These are phyloP conservation scores for Rhopalosiphum maidis DNA, from an alignment of 1,140 invertebrate species.

Conservation along the genomic window DNA sequence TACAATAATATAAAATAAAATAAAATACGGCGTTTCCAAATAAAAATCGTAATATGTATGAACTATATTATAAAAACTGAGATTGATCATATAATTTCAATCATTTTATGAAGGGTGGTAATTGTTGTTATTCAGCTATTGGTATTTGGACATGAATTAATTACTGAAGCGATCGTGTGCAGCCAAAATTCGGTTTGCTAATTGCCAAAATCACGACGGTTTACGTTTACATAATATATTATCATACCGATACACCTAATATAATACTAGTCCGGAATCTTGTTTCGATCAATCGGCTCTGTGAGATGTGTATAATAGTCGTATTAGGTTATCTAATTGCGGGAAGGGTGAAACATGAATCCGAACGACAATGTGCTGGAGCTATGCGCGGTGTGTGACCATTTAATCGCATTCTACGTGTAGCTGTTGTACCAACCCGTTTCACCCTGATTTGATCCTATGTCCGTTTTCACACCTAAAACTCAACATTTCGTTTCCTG, in stretches of 20 bases:
- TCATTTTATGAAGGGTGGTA: background rate
- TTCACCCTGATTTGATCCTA: background rate
- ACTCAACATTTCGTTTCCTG: background rate
- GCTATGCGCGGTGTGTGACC: background rate
- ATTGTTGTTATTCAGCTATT: background rate
- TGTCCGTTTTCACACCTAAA: background rate
- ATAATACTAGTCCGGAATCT: background rate
- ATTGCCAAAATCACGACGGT: background rate
- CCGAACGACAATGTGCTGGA: background rate
- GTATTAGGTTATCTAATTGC: background rate
- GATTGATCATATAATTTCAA: background rate
- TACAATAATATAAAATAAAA: background rate
- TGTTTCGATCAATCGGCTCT: slow-evolving; percentile 4
- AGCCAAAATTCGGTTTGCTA: background rate
- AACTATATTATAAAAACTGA: background rate
- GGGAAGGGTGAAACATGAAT: background rate
- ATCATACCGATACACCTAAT: background rate
- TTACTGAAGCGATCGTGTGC: background rate
- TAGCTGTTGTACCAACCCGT: background rate
- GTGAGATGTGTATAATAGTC: background rate
- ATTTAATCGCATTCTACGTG: background rate
- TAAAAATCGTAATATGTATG: no score
- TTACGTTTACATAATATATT: background rate
- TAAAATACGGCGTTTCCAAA: background rate
- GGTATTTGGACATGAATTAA: background rate